Evolutionary conservation across 2,113 vertebrate genomes (phyloP), one percentile per base, ranked within the genome.

Genomic region (Corythornis madagascariensis): DNA sequence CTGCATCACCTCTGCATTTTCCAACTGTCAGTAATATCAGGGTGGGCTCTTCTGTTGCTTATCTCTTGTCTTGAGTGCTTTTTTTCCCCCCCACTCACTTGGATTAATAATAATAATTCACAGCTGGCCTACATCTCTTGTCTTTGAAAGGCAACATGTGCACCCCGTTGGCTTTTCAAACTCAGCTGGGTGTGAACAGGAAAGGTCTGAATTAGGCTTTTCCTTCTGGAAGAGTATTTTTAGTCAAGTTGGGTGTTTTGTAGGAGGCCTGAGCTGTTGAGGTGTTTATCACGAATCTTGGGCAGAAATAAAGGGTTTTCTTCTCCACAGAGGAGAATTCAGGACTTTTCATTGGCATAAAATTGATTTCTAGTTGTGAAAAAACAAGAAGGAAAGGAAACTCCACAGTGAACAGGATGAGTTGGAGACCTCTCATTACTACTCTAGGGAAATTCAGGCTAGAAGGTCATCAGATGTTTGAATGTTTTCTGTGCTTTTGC

Each of bases 21-120:
- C 71, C 61, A 81, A 20, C 59, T 82, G 31, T 28, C 59, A 85
- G 38, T 18, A 26, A 8, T 12, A 14, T 38, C 67, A 45, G 2
- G 4, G 60, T 26, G 40, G 50, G 22, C 33, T 70, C 18, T 56
- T 21, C 73, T 40, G 33, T 13, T 38, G 6, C 18, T 89, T 47
- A 17, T 35, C 52, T 29, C 70, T 74, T 38, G 38, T 40, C 70
- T 38, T 28, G 29, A 48, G 60, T 13, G 19, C n/a, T 83, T 89
- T 78, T 73, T 76, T 24, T 72, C 15, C 12, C n/a, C 47, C 5
- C 6, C 38, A 38, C 8, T 31, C 24, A 1, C 0, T 1, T 28
- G 25, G 48, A 74, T 59, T 45, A 73, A 61, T 24, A 38, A 14
- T 56, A 33, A 5, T 20, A 75, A 38, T 77, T 72, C 57, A 38